phyloP scores from a whole-genome alignment of 2,888 invertebrate genomes.

The Copidosoma aretas region DNA sequence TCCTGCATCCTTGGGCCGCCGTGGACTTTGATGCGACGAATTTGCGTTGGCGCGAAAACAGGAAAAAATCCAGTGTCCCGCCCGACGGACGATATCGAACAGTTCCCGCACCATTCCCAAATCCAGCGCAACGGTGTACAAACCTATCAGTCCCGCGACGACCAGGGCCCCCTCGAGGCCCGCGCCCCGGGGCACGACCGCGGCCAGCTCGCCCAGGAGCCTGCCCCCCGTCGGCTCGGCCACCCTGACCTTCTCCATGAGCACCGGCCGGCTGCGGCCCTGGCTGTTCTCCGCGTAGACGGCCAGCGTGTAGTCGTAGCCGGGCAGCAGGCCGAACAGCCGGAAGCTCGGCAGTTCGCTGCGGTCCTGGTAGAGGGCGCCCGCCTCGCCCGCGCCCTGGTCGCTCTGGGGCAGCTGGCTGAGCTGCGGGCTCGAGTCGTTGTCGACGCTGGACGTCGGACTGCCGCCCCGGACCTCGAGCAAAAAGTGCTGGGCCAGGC shows the following conservation, averaged over 20 bases:
- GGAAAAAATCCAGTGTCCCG: no score
- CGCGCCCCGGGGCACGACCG: slow-evolving; percentile 50
- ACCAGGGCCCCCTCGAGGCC: slow-evolving; percentile 52
- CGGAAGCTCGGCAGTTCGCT: slow-evolving; percentile 71
- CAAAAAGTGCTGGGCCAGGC: slow-evolving; percentile 81
- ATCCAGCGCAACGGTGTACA: no score
- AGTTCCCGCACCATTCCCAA: no score
- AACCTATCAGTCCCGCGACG: slow-evolving; percentile 57
- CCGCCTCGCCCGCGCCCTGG: slow-evolving; percentile 49
- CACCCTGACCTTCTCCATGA: slow-evolving; percentile 70
- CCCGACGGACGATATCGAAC: no score
- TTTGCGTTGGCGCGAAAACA: no score
- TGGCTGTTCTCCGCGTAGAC: slow-evolving; percentile 84
- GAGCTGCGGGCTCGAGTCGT: slow-evolving; percentile 50
- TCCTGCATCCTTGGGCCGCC: no score
- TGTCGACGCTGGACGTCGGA: no score
- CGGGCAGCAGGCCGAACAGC: slow-evolving; percentile 77
- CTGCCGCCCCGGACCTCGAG: slow-evolving; percentile 73
- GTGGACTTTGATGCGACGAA: no score
- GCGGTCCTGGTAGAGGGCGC: slow-evolving; percentile 56
- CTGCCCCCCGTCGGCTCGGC: slow-evolving; percentile 44
- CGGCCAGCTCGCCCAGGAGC: slow-evolving; percentile 53
- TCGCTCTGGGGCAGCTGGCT: slow-evolving; percentile 54
- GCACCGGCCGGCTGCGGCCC: slow-evolving; percentile 78
- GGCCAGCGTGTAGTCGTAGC: slow-evolving; percentile 77